Conservation (phyloP, 2,797 vertebrate species). For the Sus cebifrons region DNA sequence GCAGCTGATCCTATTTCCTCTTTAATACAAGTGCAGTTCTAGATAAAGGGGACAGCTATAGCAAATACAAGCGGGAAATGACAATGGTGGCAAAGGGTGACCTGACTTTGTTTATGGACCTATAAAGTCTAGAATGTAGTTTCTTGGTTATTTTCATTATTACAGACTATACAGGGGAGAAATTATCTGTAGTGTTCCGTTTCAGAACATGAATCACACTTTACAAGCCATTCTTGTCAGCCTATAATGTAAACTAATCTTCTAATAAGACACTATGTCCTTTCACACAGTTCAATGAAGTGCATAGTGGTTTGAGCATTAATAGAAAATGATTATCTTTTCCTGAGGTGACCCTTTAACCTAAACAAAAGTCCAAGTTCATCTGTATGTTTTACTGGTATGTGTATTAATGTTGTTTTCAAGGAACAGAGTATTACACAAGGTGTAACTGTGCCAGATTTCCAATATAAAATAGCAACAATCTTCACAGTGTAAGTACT, state of each 20-base stretch:
- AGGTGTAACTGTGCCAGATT: slow-evolving; percentile 33
- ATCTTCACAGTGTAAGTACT: slow-evolving; percentile 5
- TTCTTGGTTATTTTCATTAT: slow-evolving; percentile 81
- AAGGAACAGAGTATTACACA: slow-evolving; percentile 9
- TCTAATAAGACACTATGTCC: slow-evolving; percentile 82
- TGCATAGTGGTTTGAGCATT: slow-evolving; percentile 58
- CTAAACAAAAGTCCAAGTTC: slow-evolving; percentile 6
- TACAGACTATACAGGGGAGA: slow-evolving; percentile 62
- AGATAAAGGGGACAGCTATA: not conserved
- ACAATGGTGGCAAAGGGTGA: slow-evolving; percentile 11
- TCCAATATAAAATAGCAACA: slow-evolving; percentile 33
- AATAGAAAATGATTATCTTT: slow-evolving; percentile 79
- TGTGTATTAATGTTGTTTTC: slow-evolving; percentile 23
- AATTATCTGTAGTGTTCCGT: slow-evolving; percentile 76
- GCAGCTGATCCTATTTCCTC: not conserved
- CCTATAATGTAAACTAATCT: slow-evolving; percentile 83
- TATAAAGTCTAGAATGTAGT: slow-evolving; percentile 58
- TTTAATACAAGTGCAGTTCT: not conserved
- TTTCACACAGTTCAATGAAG: slow-evolving; percentile 71
- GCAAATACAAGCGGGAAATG: not conserved
- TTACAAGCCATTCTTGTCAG: slow-evolving; percentile 82
- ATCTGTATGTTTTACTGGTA: slow-evolving; percentile 57
- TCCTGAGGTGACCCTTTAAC: slow-evolving; percentile 78
- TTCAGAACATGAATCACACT: slow-evolving; percentile 83
- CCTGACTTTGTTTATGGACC: slow-evolving; percentile 71